Conservation (phyloP, 2,797 vertebrate genomes). For the Spheniscus humboldti region DNA sequence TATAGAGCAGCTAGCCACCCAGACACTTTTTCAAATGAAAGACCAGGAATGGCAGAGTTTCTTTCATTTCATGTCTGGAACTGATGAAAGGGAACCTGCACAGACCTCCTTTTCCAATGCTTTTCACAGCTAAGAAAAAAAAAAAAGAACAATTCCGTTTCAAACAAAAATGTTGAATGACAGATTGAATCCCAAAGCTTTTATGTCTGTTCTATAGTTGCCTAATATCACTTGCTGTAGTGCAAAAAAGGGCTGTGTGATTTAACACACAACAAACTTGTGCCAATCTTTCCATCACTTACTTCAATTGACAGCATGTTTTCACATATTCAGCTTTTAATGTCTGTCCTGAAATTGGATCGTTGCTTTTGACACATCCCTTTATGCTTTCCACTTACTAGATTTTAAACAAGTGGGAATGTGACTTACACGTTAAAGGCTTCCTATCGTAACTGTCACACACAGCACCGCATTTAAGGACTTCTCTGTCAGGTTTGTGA, state of each 20-base stretch:
- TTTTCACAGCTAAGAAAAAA: not conserved
- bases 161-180: not conserved
- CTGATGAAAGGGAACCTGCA: not conserved
- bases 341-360: constrained; percentile 2
- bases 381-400: not conserved
- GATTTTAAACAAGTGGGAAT: constrained; percentile 29
- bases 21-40: constrained; percentile 8
- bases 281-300: not conserved
- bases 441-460: not conserved
- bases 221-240: not conserved
- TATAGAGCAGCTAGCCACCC: not conserved
- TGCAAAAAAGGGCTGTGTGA: not conserved
- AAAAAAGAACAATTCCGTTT: not conserved
- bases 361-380: not conserved
- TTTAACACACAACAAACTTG: not conserved
- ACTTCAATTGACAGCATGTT: not conserved
- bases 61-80: not conserved
- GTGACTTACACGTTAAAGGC: not conserved
- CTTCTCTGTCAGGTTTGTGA: not conserved
- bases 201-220: not conserved
- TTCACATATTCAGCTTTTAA: constrained; percentile 35
- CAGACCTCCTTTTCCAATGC: not conserved
- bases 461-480: not conserved
- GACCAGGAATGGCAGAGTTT: not conserved
- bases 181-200: not conserved